Evolutionary conservation across 2,113 vertebrate species (phyloP).

Genomic region (Nothobranchius kuhntae): DNA sequence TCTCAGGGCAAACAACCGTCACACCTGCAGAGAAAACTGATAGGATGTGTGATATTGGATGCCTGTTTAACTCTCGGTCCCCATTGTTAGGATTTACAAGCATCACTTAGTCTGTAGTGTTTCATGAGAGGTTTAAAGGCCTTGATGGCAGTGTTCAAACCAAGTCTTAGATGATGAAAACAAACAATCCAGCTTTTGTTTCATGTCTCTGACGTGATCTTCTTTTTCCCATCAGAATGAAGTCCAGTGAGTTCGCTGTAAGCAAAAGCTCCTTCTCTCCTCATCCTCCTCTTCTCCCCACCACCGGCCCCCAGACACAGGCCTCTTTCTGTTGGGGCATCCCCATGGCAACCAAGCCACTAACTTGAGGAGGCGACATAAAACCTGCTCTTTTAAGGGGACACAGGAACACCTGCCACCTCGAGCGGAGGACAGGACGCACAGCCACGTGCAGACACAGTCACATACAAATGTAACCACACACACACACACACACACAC

Average conservation of each 20-base stretch:
- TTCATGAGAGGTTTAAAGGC: conserved; percentile 18
- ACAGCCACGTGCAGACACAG: conserved; percentile 56
- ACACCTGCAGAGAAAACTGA: conserved; percentile 64
- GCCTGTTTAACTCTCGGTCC: conserved; percentile 37
- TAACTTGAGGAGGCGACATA: conserved; percentile 83
- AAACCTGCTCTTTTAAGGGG: conserved; percentile 81
- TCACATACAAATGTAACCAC: conserved; percentile 60
- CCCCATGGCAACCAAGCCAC: conserved; percentile 81
- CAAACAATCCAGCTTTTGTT: conserved; percentile 54
- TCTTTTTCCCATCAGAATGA: conserved; percentile 47
- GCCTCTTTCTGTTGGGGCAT: conserved; percentile 83
- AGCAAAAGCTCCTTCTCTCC: conserved; percentile 64
- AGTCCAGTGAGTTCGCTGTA: conserved; percentile 47
- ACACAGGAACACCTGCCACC: conserved; percentile 83
- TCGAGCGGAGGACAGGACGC: conserved; percentile 54
- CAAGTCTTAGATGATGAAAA: conserved; percentile 23
- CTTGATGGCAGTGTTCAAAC: conserved; percentile 13
- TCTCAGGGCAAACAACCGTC: conserved; percentile 59
- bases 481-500: conserved; percentile 47
- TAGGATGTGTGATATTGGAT: conserved; percentile 51
- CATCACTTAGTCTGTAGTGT: conserved; percentile 50
- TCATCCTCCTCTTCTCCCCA: conserved; percentile 73
- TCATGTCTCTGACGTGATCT: conserved; percentile 64
- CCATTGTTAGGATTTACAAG: conserved; percentile 56
- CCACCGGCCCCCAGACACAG: conserved; percentile 82